phyloP scores from a whole-genome alignment of 2,888 invertebrate species.

The Conchocele bisecta region DNA sequence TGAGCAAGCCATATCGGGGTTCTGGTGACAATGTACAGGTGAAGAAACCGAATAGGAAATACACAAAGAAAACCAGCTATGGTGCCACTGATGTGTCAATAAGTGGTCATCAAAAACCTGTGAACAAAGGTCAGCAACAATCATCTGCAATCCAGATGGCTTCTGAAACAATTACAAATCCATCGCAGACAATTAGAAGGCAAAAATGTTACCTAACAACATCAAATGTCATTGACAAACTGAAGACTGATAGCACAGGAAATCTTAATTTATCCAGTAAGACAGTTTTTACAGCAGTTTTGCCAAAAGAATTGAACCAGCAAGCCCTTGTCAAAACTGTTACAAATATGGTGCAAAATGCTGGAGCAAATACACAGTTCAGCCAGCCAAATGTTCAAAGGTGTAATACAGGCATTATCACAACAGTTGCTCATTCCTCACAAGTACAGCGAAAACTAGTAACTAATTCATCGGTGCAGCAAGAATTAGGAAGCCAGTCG shows the following conservation, averaged over 20 bases:
- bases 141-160: neutral
- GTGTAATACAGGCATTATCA: no score
- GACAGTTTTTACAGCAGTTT: constrained; percentile 50
- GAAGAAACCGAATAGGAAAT: no score
- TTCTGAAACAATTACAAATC: no score
- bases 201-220: constrained; percentile 32
- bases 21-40: no score
- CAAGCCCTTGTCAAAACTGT: constrained; percentile 42
- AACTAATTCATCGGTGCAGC: no score
- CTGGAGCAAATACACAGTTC: no score
- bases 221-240: constrained; percentile 21
- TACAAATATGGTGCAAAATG: constrained; percentile 40
- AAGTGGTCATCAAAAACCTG: neutral
- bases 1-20: neutral
- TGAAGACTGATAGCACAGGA: constrained; percentile 14
- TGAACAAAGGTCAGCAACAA: neutral
- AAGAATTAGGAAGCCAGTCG: no score
- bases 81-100: neutral
- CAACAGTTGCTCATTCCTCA: no score
- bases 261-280: constrained; percentile 36
- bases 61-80: neutral
- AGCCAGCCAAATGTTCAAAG: no score
- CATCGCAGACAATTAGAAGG: neutral
- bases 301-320: constrained; percentile 47
- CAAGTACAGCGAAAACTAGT: no score